Evolutionary conservation across 1,140 invertebrate genomes (phyloP).

Genomic region (Euschistus heros): DNA sequence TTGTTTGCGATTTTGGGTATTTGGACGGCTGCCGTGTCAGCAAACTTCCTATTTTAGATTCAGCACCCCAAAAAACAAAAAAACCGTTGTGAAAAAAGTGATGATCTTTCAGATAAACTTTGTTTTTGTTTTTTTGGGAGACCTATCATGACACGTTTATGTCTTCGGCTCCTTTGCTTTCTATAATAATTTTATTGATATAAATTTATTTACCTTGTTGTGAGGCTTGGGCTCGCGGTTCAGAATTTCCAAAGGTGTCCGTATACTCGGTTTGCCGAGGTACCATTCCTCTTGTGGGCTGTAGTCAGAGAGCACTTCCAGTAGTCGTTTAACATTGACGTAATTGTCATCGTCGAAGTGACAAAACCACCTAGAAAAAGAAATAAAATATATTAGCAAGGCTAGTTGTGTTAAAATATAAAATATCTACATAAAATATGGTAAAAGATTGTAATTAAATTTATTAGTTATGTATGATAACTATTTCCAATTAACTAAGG

Average conservation of each 20-base stretch:
- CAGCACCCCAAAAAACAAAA: too few relatives aligned
- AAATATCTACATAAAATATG: too few relatives aligned
- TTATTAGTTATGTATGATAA: not conserved
- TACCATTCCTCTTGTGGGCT: constrained; percentile 89
- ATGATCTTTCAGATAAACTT: too few relatives aligned
- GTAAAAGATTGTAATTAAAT: too few relatives aligned
- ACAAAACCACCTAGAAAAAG: constrained; percentile 82
- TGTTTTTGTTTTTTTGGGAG: too few relatives aligned
- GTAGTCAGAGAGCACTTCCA: constrained; percentile 71
- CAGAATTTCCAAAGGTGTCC: constrained; percentile 72
- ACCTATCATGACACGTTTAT: too few relatives aligned
- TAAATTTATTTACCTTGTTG: constrained; percentile 27
- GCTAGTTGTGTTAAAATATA: not conserved
- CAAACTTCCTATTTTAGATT: too few relatives aligned
- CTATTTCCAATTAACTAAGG: too few relatives aligned
- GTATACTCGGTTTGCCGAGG: constrained; percentile 85
- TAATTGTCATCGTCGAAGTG: constrained; percentile 99
- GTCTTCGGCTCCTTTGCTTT: constrained; percentile 6
- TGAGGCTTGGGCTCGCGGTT: constrained; percentile 28
- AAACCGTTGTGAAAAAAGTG: too few relatives aligned
- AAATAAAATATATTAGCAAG: constrained; percentile 31
- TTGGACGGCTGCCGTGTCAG: too few relatives aligned
- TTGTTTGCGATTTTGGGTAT: too few relatives aligned
- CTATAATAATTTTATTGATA: not conserved
- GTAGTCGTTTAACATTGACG: constrained; percentile 80